A percentile compares a stretch with the other conserved stretches of the same genome.
phyloP scores from a whole-genome alignment of 2,888 invertebrate species.

The Sympetrum striolatum region DNA sequence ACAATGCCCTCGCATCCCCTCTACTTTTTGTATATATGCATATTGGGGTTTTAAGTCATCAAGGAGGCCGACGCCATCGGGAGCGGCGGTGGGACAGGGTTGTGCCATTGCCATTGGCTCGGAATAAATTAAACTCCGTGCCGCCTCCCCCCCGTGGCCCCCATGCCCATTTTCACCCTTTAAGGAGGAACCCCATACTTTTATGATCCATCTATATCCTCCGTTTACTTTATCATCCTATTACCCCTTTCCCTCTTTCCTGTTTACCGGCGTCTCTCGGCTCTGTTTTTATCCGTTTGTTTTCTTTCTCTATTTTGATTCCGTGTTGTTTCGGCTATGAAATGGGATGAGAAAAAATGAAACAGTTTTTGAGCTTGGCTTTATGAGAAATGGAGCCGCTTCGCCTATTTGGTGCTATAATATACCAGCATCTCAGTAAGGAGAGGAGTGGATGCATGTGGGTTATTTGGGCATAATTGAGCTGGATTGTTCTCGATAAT shows the following conservation, averaged over 20 bases:
- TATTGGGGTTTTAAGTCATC: constrained; percentile 39
- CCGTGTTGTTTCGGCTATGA: no score
- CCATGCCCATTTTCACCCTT: neutral
- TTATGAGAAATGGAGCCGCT: no score
- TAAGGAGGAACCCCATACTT: neutral
- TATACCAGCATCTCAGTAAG: no score
- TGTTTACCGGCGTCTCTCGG: neutral
- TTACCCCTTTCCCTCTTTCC: neutral
- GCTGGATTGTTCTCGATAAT: no score
- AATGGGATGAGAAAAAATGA: no score
- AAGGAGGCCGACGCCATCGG: constrained; percentile 12
- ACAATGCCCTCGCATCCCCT: neutral
- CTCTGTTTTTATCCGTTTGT: neutral
- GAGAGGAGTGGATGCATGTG: no score
- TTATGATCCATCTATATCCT: neutral
- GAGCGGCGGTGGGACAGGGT: neutral
- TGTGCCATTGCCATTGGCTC: constrained; percentile 15
- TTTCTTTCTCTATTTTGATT: neutral
- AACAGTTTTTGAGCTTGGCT: no score
- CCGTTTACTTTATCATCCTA: neutral
- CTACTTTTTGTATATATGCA: constrained; percentile 7
- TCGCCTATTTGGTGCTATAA: no score
- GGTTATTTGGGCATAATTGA: no score
- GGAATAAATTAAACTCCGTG: constrained; percentile 12
- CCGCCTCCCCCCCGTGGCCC: neutral